phyloP scores from a whole-genome alignment of 2,113 vertebrate genomes.

The Hemiprocne comata region DNA sequence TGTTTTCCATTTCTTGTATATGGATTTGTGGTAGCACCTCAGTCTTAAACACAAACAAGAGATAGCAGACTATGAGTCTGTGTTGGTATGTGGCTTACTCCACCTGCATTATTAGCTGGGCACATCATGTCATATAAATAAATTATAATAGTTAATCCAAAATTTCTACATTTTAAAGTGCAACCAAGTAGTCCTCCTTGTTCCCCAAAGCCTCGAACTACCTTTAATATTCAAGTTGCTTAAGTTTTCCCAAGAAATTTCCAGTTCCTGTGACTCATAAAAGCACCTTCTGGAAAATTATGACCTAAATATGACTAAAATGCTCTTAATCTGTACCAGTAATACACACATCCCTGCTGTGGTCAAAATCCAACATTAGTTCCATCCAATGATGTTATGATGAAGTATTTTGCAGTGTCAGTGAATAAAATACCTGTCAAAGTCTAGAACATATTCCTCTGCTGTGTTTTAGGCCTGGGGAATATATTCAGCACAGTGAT shows the following conservation, averaged over 20 bases:
- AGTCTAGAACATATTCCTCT: not conserved
- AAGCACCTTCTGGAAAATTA: not conserved
- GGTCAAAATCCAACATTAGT: not conserved
- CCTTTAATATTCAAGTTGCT: not conserved
- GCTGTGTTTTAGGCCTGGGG: not conserved
- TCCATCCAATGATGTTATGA: not conserved
- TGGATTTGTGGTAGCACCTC: not conserved
- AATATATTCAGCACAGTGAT: not conserved
- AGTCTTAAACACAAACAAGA: not conserved
- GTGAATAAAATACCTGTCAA: not conserved
- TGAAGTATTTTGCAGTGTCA: not conserved
- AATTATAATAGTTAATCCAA: not conserved
- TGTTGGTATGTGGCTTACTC: rapidly evolving
- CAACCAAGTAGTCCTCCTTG: not conserved
- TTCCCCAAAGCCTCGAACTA: not conserved
- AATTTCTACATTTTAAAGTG: not conserved
- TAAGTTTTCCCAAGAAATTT: not conserved
- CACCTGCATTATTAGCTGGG: not conserved
- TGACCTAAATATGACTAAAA: slow-evolving; percentile 35
- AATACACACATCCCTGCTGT: not conserved
- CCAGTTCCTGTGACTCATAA: slow-evolving; percentile 52
- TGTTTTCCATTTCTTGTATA: not conserved
- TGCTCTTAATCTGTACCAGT: not conserved
- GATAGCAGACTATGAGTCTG: not conserved
- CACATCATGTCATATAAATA: not conserved